Percentiles rank a stretch among this genome's conserved stretches.
These are phyloP conservation scores for Oncorhynchus tshawytscha DNA, from an alignment of 2,113 vertebrate genomes.

Conservation along the genomic window DNA sequence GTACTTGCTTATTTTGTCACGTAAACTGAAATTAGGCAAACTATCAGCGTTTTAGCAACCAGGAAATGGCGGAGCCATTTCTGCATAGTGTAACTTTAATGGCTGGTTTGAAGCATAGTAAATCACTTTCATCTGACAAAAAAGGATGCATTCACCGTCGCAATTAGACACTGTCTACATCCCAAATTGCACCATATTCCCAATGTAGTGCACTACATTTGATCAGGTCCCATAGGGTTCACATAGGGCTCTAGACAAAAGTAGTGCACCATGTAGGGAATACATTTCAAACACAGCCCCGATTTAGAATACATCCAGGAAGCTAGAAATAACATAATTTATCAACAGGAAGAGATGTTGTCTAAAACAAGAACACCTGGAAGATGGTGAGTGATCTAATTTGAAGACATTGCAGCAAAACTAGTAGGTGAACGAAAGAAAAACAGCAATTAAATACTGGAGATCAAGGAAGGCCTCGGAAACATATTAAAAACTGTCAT, in stretches of 20 bases:
- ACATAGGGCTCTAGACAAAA: too few species aligned
- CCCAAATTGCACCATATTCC: too few species aligned
- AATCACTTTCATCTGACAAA: constrained; percentile 52
- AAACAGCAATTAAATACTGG: not conserved
- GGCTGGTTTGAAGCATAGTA: constrained; percentile 40
- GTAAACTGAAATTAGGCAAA: too few species aligned
- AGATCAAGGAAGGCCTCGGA: not conserved
- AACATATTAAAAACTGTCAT: constrained; percentile 25
- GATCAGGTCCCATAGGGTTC: too few species aligned
- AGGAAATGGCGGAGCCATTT: too few species aligned
- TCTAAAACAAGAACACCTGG: constrained; percentile 29
- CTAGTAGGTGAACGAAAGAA: not conserved
- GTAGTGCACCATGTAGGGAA: too few species aligned
- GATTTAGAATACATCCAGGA: constrained; percentile 41
- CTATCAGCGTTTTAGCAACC: too few species aligned
- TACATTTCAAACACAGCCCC: too few species aligned
- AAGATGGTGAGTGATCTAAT: constrained; percentile 36
- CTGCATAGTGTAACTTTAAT: constrained; percentile 12
- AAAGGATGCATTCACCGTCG: constrained; percentile 46
- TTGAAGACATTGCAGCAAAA: constrained; percentile 34
- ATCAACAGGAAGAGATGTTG: constrained; percentile 40
- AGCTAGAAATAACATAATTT: constrained; percentile 46
- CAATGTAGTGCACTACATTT: too few species aligned
- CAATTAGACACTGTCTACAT: constrained; percentile 38
- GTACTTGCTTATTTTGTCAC: too few species aligned